Evolutionary conservation across 2,888 invertebrate species (phyloP).

Genomic region (Caenorhabditis uteleia): DNA sequence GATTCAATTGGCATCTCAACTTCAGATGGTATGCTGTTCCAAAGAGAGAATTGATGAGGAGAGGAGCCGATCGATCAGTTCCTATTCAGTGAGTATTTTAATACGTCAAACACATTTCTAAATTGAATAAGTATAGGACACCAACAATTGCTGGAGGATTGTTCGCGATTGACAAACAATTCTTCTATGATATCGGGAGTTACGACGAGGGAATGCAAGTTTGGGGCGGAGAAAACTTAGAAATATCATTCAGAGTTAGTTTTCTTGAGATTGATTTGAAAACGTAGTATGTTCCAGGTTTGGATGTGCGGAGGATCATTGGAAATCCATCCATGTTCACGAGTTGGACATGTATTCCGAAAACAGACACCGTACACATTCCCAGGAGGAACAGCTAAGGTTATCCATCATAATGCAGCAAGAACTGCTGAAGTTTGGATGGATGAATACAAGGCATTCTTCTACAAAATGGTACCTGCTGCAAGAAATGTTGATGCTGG

Average conservation of each 20-base stretch:
- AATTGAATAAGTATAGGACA: conserved; percentile 74
- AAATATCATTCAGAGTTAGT: conserved; percentile 90
- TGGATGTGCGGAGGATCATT: conserved; percentile 96
- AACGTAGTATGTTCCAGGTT: conserved; percentile 76
- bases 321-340: conserved; percentile 92
- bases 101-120: conserved; percentile 5
- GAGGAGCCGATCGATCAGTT: conserved; percentile 80
- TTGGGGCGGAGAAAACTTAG: conserved; percentile 95
- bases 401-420: conserved; percentile 83
- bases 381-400: conserved; percentile 85
- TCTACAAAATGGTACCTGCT: conserved; percentile 71
- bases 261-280: not conserved
- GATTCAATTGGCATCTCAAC: conserved; percentile 99
- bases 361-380: conserved; percentile 98
- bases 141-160: conserved; percentile 98
- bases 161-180: conserved; percentile 88
- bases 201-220: conserved; percentile 99
- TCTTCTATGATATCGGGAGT: conserved; percentile 95
- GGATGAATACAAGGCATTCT: conserved; percentile 91
- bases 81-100: conserved; percentile 40
- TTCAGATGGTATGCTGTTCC: conserved; percentile 94
- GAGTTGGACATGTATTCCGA: conserved; percentile 95
- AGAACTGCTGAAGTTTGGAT: conserved; percentile 99
- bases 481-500: conserved; percentile 77
- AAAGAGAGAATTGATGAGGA: conserved; percentile 90